Conservation (phyloP, 2,888 invertebrate genomes). For the Ectemnius lituratus region DNA sequence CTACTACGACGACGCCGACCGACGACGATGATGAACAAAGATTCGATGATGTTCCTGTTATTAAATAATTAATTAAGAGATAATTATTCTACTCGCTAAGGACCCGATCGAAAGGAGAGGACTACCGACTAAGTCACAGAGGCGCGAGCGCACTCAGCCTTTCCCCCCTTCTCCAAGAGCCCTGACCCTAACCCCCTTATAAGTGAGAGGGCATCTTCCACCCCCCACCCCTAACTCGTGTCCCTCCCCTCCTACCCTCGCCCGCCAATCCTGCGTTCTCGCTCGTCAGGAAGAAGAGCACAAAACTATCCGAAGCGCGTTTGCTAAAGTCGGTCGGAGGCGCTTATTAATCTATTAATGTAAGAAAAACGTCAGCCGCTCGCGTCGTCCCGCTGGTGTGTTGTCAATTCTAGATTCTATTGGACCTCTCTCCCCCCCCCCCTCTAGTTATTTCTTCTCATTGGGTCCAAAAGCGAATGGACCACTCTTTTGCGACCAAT, state of each 20-base stretch:
- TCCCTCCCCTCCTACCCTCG: not conserved
- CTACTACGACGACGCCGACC: constrained; percentile 30
- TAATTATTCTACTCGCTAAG: constrained; percentile 25
- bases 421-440: no score
- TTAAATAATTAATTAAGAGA: constrained; percentile 72
- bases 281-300: constrained; percentile 32
- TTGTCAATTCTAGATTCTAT: not conserved
- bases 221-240: not conserved
- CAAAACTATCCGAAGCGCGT: not conserved
- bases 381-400: not conserved
- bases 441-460: no score
- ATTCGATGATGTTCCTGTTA: constrained; percentile 77
- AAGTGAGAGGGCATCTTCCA: not conserved
- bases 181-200: no score
- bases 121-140: constrained; percentile 71
- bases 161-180: no score
- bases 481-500: no score
- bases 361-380: not conserved
- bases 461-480: no score
- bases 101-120: constrained; percentile 52
- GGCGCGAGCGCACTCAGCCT: no score
- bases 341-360: not conserved
- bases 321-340: constrained; percentile 11
- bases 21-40: constrained; percentile 71
- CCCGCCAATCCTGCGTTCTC: constrained; percentile 9